Evolutionary conservation across 2,888 invertebrate genomes (phyloP).

Genomic region (Gasteruption jaculator): DNA sequence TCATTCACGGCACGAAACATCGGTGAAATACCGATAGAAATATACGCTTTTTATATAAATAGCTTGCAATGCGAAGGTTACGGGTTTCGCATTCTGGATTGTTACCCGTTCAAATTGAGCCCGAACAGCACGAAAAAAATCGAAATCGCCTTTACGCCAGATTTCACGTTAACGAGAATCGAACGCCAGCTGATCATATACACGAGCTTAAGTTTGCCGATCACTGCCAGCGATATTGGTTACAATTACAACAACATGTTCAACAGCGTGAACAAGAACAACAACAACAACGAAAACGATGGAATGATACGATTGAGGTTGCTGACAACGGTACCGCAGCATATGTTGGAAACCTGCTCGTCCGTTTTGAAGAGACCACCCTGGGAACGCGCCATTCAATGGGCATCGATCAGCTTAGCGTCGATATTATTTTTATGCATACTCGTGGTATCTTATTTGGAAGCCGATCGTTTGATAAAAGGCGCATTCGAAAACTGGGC

Average conservation of each 20-base stretch:
- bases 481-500: constrained; percentile 54
- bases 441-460: constrained; percentile 65
- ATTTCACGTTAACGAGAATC: constrained; percentile 76
- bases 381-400: constrained; percentile 74
- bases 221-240: neutral
- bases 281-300: constrained; percentile 19
- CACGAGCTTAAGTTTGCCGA: constrained; percentile 55
- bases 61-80: constrained; percentile 70
- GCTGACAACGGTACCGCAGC: constrained; percentile 57
- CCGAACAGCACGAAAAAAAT: constrained; percentile 74
- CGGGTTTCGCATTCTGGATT: constrained; percentile 75
- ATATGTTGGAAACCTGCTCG: constrained; percentile 67
- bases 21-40: constrained; percentile 81
- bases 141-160: constrained; percentile 84
- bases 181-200: constrained; percentile 61
- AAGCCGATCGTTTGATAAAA: constrained; percentile 66
- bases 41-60: constrained; percentile 64
- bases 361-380: constrained; percentile 66
- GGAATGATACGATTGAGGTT: constrained; percentile 39
- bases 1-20: constrained; percentile 84
- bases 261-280: neutral
- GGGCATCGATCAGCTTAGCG: constrained; percentile 59
- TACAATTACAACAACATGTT: neutral
- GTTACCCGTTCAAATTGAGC: constrained; percentile 64
- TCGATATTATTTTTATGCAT: constrained; percentile 62